Evolutionary conservation across 2,797 vertebrate genomes (phyloP).

Genomic region (Melopsittacus undulatus): DNA sequence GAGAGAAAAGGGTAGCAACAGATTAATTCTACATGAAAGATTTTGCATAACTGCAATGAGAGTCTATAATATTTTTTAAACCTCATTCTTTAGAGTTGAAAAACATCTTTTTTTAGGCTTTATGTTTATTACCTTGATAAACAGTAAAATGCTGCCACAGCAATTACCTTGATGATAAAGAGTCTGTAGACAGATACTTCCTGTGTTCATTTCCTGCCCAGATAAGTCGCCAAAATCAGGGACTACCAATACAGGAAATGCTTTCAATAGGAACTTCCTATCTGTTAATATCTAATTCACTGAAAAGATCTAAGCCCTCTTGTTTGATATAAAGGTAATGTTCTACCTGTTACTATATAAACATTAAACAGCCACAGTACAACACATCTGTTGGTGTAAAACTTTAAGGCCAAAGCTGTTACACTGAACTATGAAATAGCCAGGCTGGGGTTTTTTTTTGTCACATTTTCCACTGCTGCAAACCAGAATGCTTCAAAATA

Average conservation of each 20-base stretch:
- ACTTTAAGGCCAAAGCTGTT: not conserved
- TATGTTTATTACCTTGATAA: slow-evolving; percentile 77
- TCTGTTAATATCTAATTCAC: slow-evolving; percentile 61
- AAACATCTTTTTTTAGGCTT: slow-evolving; percentile 78
- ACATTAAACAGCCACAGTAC: not conserved
- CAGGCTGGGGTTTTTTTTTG: accelerated
- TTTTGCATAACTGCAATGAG: not conserved
- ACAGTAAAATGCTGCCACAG: slow-evolving; percentile 78
- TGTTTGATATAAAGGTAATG: not conserved
- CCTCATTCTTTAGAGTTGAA: slow-evolving; percentile 59
- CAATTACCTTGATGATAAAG: slow-evolving; percentile 80
- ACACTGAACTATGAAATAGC: not conserved
- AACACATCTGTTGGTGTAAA: not conserved
- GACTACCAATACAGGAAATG: slow-evolving; percentile 69
- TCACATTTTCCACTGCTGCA: not conserved
- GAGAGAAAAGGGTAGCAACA: not conserved
- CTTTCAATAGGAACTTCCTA: slow-evolving; percentile 75
- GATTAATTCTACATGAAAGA: not conserved
- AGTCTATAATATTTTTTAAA: slow-evolving; percentile 1
- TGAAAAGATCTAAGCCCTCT: slow-evolving; percentile 14
- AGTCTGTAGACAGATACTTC: slow-evolving; percentile 81
- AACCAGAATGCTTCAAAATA: not conserved
- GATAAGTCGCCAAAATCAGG: slow-evolving; percentile 74
- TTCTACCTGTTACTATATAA: slow-evolving; percentile 1
- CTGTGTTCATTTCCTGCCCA: slow-evolving; percentile 76